A percentile compares a stretch with the other conserved stretches of the same genome.
These are phyloP conservation scores for Corythaixoides concolor DNA, from an alignment of 2,113 vertebrate genomes.

Conservation along the genomic window DNA sequence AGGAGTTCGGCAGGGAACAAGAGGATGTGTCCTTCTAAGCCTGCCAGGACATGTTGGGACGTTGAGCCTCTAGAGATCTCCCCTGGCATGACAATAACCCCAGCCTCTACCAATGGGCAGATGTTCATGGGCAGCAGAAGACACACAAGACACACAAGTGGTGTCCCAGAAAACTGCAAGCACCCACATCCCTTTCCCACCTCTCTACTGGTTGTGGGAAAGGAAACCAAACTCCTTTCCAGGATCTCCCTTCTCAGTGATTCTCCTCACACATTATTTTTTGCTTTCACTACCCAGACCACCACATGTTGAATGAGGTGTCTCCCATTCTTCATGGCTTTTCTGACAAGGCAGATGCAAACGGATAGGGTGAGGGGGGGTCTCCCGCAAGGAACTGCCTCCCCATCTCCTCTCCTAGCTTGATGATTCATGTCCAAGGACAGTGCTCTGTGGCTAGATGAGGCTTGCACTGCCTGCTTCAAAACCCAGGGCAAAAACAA, in stretches of 20 bases:
- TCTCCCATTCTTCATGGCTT: background rate
- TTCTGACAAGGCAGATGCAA: background rate
- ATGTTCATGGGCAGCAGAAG: background rate
- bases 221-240: background rate
- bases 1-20: background rate
- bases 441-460: background rate
- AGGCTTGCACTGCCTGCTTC: background rate
- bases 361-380: background rate
- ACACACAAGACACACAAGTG: background rate
- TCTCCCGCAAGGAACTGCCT: background rate
- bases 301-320: background rate
- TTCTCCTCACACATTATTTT: rapidly evolving
- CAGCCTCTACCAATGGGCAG: background rate
- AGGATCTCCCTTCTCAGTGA: rapidly evolving
- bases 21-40: background rate
- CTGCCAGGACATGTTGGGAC: background rate
- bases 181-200: background rate
- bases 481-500: background rate
- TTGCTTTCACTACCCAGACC: background rate
- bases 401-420: background rate
- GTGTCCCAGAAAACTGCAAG: background rate
- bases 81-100: background rate
- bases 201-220: background rate
- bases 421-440: background rate
- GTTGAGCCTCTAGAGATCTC: background rate